Evolutionary conservation across 2,888 invertebrate genomes (phyloP).

Genomic region (Amphimallon solstitiale): DNA sequence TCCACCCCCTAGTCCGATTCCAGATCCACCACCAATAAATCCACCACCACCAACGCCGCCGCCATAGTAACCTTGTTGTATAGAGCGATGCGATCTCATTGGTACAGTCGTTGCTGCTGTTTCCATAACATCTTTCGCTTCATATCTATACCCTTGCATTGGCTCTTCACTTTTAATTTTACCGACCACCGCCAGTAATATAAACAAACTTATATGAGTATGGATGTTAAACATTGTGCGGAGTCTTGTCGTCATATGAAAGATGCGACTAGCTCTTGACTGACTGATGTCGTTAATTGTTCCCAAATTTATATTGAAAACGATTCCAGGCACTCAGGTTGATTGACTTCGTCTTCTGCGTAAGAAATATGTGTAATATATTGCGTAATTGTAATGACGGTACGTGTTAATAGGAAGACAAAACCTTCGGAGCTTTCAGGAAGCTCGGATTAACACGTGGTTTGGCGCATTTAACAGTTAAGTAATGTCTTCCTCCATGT

Average conservation of each 20-base stretch:
- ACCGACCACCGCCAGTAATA: not conserved
- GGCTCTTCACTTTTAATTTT: not conserved
- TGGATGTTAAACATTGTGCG: not conserved
- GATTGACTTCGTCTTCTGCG: conserved; percentile 21
- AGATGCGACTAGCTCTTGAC: conserved; percentile 9
- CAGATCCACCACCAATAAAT: conserved; percentile 36
- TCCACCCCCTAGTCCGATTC: conserved; percentile 32
- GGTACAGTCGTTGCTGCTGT: conserved; percentile 58
- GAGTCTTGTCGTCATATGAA: not conserved
- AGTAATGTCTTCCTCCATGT: conserved; percentile 21
- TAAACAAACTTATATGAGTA: not conserved
- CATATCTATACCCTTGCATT: conserved; percentile 13
- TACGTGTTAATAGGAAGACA: not conserved
- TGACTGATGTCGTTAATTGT: not conserved
- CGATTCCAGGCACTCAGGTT: conserved; percentile 19
- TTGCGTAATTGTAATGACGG: conserved; percentile 15
- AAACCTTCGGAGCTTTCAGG: conserved; percentile 10
- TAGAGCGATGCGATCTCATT: conserved; percentile 68
- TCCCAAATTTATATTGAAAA: conserved; percentile 17
- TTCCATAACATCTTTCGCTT: conserved; percentile 59
- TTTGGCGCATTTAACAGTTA: conserved; percentile 11
- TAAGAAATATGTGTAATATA: conserved; percentile 3
- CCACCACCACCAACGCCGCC: conserved; percentile 43
- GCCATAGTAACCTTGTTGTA: conserved; percentile 70
- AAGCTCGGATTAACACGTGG: conserved; percentile 16